These are phyloP conservation scores for Diuraphis noxia DNA, from an alignment of 1,140 invertebrate species.

Conservation along the genomic window DNA sequence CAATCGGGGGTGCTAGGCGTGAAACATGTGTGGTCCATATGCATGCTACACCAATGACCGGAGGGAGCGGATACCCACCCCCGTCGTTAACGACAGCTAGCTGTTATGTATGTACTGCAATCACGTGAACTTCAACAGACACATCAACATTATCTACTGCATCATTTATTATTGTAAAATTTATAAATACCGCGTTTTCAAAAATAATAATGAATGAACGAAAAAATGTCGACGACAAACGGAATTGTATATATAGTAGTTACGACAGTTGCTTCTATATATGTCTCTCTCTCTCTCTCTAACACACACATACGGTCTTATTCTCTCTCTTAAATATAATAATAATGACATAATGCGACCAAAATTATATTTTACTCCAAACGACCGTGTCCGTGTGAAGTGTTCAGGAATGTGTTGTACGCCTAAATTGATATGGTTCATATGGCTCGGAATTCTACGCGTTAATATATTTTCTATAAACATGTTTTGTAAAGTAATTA, in stretches of 20 bases:
- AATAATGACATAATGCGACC: background rate
- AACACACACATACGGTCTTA: too few species aligned
- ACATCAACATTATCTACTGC: background rate
- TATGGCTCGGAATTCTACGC: background rate
- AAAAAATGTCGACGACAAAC: background rate
- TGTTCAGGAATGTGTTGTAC: background rate
- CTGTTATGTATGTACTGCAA: background rate
- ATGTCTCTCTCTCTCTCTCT: too few species aligned
- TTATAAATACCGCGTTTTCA: background rate
- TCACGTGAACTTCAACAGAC: background rate
- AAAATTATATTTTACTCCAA: conserved; percentile 6
- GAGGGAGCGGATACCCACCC: background rate
- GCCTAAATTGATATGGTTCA: background rate
- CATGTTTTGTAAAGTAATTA: background rate
- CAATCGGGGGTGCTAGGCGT: background rate
- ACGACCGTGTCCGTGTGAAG: background rate
- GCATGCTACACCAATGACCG: background rate
- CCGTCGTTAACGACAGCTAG: background rate
- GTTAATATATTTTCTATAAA: background rate
- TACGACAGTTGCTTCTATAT: background rate
- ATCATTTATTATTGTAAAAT: conserved; percentile 2
- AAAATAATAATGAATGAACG: background rate
- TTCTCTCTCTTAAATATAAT: background rate
- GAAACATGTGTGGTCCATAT: background rate
- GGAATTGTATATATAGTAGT: background rate